These are phyloP conservation scores for Drosophila austrosaltans DNA, from an alignment of 2,888 invertebrate genomes.

Conservation along the genomic window DNA sequence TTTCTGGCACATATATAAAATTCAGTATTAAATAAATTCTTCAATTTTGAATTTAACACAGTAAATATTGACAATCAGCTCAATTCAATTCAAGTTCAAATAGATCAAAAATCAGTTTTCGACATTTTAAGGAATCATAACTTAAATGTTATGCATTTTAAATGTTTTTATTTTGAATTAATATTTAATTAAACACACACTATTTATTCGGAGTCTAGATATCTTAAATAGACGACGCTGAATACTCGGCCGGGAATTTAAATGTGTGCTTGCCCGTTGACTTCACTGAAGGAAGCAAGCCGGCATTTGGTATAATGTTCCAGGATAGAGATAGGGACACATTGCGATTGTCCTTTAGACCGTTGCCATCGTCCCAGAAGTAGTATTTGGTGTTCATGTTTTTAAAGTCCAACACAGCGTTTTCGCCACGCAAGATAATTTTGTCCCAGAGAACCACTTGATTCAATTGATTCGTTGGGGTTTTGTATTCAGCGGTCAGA, in stretches of 20 bases:
- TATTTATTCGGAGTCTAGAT: neutral
- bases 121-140: neutral
- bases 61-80: no score
- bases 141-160: neutral
- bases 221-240: constrained; percentile 85
- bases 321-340: constrained; percentile 97
- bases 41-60: no score
- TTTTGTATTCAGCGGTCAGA: constrained; percentile 97
- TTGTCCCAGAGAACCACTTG: constrained; percentile 99
- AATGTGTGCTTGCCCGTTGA: constrained; percentile 93
- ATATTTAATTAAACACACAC: constrained; percentile 5
- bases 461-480: constrained; percentile 93
- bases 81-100: no score
- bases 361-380: constrained; percentile 99
- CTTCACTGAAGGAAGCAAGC: constrained; percentile 94
- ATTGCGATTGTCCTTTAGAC: constrained; percentile 95
- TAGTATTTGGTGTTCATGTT: constrained; percentile 99
- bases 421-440: constrained; percentile 96
- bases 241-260: constrained; percentile 95
- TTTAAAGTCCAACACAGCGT: constrained; percentile 95
- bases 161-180: neutral
- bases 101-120: neutral
- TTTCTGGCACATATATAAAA: neutral
- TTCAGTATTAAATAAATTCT: neutral
- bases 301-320: constrained; percentile 99